Conservation (phyloP, 2,797 vertebrate genomes). For the Tolypeutes matacus region DNA sequence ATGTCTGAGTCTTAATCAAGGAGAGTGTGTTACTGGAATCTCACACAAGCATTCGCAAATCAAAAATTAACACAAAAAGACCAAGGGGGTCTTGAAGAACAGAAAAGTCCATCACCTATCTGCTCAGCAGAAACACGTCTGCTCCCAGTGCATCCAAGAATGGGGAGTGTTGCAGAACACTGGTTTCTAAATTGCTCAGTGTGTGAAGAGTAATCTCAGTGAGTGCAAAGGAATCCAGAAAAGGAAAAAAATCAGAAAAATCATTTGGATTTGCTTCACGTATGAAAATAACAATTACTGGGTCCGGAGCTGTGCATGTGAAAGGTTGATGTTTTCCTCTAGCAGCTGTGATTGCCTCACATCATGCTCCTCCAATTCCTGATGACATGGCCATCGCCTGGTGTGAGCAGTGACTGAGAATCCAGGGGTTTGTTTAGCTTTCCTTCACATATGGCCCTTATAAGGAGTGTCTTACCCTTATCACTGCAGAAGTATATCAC, state of each 20-base stretch:
- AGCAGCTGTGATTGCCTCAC: too few relatives aligned
- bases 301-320: not conserved
- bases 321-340: not conserved
- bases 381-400: not conserved
- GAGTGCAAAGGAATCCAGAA: not conserved
- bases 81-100: not conserved
- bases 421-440: not conserved
- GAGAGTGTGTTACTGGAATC: too few relatives aligned
- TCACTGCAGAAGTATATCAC: too few relatives aligned
- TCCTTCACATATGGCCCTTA: not conserved
- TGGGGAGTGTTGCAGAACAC: too few relatives aligned
- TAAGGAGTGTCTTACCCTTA: not conserved
- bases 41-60: too few relatives aligned
- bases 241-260: not conserved
- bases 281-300: not conserved
- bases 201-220: not conserved
- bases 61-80: not conserved
- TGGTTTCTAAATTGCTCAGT: not conserved
- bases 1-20: too few relatives aligned
- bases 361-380: not conserved
- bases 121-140: not conserved
- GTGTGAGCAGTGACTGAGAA: not conserved
- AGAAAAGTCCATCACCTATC: not conserved
- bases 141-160: not conserved
- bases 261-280: not conserved